These are phyloP conservation scores for Ceratoteleas bidentatus DNA, from an alignment of 1,140 invertebrate genomes.

Conservation along the genomic window DNA sequence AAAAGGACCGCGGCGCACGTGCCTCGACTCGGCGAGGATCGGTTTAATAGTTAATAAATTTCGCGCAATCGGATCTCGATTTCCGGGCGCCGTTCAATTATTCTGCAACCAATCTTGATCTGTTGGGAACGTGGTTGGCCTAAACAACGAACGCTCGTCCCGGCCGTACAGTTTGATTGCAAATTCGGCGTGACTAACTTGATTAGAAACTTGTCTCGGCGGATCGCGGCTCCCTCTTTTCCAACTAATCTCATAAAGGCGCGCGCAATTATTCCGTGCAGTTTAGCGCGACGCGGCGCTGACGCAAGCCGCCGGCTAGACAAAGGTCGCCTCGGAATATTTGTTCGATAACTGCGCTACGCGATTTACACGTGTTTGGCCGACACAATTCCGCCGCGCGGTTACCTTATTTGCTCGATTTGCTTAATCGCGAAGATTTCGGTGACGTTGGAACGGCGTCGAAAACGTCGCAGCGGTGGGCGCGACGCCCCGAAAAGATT, in stretches of 20 bases:
- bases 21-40: too few relatives aligned
- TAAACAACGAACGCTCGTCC: constrained; percentile 30
- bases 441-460: too few relatives aligned
- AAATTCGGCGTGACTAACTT: constrained; percentile 39
- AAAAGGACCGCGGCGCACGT: too few relatives aligned
- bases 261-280: constrained; percentile 14
- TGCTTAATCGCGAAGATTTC: too few relatives aligned
- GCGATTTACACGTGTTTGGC: neutral
- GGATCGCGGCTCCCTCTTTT: constrained; percentile 26
- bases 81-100: constrained; percentile 18
- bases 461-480: neutral
- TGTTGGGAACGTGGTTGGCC: constrained; percentile 34
- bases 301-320: constrained; percentile 4
- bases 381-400: neutral
- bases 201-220: constrained; percentile 41
- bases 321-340: constrained; percentile 15
- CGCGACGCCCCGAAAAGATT: constrained; percentile 8
- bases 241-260: constrained; percentile 27
- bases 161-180: constrained; percentile 18
- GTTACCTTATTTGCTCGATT: too few relatives aligned
- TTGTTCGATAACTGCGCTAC: neutral
- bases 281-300: constrained; percentile 10
- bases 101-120: constrained; percentile 38
- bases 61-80: constrained; percentile 4
- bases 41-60: too few relatives aligned